Base-by-base conservation (phyloP, 1,140 invertebrate species). In the Archivesica marissinica region DNA sequence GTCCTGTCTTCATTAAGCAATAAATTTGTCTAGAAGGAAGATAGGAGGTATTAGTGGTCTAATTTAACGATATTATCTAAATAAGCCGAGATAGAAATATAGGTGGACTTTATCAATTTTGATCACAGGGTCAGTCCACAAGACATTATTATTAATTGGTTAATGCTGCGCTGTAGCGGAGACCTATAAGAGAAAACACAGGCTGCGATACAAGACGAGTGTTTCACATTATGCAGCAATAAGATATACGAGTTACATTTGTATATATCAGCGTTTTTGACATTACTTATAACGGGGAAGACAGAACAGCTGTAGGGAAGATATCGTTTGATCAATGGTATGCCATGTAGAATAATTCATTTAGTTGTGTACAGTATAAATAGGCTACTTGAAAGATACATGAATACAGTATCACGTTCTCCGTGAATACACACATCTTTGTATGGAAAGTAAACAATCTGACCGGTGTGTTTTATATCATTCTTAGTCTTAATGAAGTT, bases 1-100 rank as follows among this genome's bases (percentile, higher is more conserved):
- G 70, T 50, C 52, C 80, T 75, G 66, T 50, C 68, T 72, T 72
- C 52, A 72, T 74, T 74, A 72, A 72, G 80, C 66, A 74, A 83
- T 83, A 83, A 83, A 83, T 83, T 83, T 83, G 80, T 83, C 80
- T 83, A 72, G 30, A 17, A 39, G 20, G 38, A 11, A 17, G 78
- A 81, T 81, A 81, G 59, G 78, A 47, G 76, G 64, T 41, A 68
- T 64, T 44, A 39, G 44, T 52, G 64, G n/a, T 39, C 47, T 75
- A 75, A 74, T 59, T 74, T 54, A 83, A 75, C 61, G 80, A 83
- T 83, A 83, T 56, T 64, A 64, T 75, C 64, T 47, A 0, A 33
- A 50, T 61, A 64, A 76, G 74, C 0, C 23, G 13, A 28, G 54
- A 59, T 72, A 44, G 39, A 50, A 72, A 72, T 72, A 23, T 17